Percentiles rank a stretch among this genome's conserved stretches.
These are phyloP conservation scores for Leptobrachium leishanense DNA, from an alignment of 2,113 vertebrate genomes.

Conservation along the genomic window DNA sequence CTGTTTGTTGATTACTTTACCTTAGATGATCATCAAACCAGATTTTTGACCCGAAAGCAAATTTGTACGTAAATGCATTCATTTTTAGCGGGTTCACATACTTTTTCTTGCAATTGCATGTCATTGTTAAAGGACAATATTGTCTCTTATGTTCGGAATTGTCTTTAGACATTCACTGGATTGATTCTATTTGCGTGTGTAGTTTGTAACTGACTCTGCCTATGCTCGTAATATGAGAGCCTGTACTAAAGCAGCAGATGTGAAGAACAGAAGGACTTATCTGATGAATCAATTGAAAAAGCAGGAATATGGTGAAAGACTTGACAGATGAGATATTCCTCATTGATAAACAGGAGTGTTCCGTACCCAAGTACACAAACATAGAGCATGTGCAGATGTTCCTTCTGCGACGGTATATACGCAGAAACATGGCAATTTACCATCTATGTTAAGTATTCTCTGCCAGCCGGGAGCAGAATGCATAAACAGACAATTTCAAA, in stretches of 20 bases:
- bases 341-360: constrained; percentile 13
- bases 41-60: too few relatives aligned
- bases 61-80: too few relatives aligned
- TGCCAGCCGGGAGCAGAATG: neutral
- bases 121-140: too few relatives aligned
- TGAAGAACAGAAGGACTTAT: constrained; percentile 27
- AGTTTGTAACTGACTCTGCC: constrained; percentile 6
- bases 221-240: neutral
- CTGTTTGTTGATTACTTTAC: too few relatives aligned
- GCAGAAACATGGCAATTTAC: neutral
- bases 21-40: too few relatives aligned
- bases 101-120: too few relatives aligned
- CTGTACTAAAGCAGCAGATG: constrained; percentile 26
- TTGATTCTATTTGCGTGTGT: too few relatives aligned
- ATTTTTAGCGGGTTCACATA: too few relatives aligned
- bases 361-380: constrained; percentile 2
- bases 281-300: constrained; percentile 33
- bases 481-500: neutral
- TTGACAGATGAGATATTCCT: constrained; percentile 26
- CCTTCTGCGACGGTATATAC: neutral
- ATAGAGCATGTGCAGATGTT: constrained; percentile 14
- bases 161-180: too few relatives aligned
- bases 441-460: neutral
- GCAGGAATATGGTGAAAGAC: constrained; percentile 17
- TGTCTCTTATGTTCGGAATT: too few relatives aligned